Percentiles rank a stretch among this genome's conserved stretches.
phyloP scores from a whole-genome alignment of 2,113 vertebrate species.

The Loxodonta africana region DNA sequence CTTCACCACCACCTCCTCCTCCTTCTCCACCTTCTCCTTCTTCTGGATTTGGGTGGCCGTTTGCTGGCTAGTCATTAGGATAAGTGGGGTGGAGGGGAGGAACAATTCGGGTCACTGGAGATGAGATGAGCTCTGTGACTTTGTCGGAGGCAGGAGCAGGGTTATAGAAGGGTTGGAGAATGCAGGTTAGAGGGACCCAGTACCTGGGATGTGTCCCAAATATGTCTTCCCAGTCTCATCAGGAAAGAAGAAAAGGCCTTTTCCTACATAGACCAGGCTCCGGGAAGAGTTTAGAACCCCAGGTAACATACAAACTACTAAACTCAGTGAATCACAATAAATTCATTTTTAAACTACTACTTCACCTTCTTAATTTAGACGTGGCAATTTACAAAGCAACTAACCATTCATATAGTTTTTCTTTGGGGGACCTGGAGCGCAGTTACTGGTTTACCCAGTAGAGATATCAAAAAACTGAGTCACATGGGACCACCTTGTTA shows the following conservation, averaged over 20 bases:
- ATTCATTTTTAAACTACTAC: neutral
- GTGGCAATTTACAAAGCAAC: conserved; percentile 18
- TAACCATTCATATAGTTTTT: neutral
- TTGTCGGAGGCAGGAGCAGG: neutral
- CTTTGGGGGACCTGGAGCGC: neutral
- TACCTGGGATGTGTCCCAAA: neutral
- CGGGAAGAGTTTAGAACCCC: neutral
- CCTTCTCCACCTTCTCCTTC: neutral
- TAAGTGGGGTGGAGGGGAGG: neutral
- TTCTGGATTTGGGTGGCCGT: neutral
- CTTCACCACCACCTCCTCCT: neutral
- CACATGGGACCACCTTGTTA: neutral
- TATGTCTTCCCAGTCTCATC: neutral
- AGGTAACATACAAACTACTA: neutral
- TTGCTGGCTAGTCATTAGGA: neutral
- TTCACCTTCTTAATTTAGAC: conserved; percentile 16
- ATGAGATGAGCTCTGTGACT: neutral
- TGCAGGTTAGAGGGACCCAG: neutral
- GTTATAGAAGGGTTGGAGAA: neutral
- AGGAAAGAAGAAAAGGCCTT: neutral
- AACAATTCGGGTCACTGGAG: neutral
- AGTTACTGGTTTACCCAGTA: neutral
- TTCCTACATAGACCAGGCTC: neutral
- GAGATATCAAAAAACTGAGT: neutral
- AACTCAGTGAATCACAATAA: neutral